Percentiles rank a stretch among this genome's conserved stretches.
Conservation (phyloP, 1,140 invertebrate genomes). For the Heliothis virescens region DNA sequence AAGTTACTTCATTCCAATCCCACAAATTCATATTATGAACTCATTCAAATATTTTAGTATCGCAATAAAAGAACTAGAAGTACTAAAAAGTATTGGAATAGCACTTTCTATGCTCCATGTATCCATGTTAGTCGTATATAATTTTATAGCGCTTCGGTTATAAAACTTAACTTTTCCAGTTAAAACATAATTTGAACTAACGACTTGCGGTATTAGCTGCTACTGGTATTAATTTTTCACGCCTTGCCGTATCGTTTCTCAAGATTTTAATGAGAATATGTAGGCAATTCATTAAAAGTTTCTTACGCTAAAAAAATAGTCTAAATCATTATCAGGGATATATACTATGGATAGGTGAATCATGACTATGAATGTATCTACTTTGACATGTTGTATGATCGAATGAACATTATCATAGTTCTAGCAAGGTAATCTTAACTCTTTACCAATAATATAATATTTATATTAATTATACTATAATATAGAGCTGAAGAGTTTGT, state of each 20-base stretch:
- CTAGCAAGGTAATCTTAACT: too few relatives aligned
- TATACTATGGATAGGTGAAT: too few relatives aligned
- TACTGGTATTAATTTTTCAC: constrained; percentile 25
- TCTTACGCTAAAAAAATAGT: too few relatives aligned
- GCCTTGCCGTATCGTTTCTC: background rate
- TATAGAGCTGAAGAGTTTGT: too few relatives aligned
- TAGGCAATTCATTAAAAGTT: too few relatives aligned
- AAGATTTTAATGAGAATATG: background rate
- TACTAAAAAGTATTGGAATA: constrained; percentile 6
- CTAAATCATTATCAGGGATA: too few relatives aligned
- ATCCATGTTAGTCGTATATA: constrained; percentile 6
- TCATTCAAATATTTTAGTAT: constrained; percentile 5
- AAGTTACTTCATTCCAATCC: background rate
- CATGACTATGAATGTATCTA: too few relatives aligned
- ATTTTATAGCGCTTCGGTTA: background rate
- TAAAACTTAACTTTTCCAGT: constrained; percentile 37
- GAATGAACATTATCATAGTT: too few relatives aligned
- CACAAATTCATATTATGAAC: background rate
- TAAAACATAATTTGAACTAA: constrained; percentile 43
- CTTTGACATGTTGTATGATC: too few relatives aligned
- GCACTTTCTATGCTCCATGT: background rate
- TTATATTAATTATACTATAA: too few relatives aligned
- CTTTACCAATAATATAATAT: too few relatives aligned
- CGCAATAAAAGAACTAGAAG: background rate
- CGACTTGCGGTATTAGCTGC: constrained; percentile 10